These are phyloP conservation scores for Maniola hyperantus DNA, from an alignment of 2,888 invertebrate species.

Conservation along the genomic window DNA sequence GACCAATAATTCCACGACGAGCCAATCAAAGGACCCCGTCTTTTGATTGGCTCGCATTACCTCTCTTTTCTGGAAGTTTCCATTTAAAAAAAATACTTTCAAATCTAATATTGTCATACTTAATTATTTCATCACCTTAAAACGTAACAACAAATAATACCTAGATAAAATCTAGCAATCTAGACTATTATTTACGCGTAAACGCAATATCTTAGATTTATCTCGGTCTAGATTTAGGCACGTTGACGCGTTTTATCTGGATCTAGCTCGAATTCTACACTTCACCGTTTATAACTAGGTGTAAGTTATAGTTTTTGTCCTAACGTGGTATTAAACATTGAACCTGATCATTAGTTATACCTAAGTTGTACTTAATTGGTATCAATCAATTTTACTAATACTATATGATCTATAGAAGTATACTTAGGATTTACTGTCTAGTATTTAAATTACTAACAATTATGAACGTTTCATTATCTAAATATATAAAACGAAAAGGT, in stretches of 20 bases:
- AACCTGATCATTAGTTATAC: constrained; percentile 3
- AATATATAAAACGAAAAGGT: no score
- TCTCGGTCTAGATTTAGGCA: constrained; percentile 30
- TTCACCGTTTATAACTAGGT: constrained; percentile 24
- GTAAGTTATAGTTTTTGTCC: constrained; percentile 19
- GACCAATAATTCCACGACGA: no score
- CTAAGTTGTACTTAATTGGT: not conserved
- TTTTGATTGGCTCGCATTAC: no score
- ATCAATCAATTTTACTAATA: constrained; percentile 6
- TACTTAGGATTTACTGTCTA: not conserved
- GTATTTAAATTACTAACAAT: not conserved
- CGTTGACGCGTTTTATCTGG: constrained; percentile 33
- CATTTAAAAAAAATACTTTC: no score
- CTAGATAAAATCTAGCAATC: constrained; percentile 25
- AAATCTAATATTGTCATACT: not conserved
- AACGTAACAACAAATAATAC: constrained; percentile 17
- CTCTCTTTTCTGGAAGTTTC: no score
- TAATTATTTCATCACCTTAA: constrained; percentile 19
- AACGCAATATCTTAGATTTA: constrained; percentile 29
- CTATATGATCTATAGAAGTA: not conserved
- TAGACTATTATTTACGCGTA: constrained; percentile 30
- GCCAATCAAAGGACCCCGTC: no score
- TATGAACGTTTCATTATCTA: not conserved
- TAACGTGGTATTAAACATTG: constrained; percentile 11
- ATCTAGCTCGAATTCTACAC: constrained; percentile 29